phyloP scores from a whole-genome alignment of 2,888 invertebrate species.

The Adelognathus sp. region DNA sequence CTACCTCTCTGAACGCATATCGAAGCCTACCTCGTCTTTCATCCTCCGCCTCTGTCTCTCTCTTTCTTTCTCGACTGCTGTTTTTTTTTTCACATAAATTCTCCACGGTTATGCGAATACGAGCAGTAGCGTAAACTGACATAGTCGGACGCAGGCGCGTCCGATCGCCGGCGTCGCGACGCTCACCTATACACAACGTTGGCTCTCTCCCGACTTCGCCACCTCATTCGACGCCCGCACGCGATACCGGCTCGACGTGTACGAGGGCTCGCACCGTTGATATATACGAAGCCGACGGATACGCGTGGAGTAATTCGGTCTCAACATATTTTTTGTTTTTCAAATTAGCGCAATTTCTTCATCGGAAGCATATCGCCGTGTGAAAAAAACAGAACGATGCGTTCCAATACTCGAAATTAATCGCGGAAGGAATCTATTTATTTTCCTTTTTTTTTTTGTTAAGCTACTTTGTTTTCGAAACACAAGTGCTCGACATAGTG shows the following conservation, averaged over 20 bases:
- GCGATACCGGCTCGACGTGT: slow-evolving; percentile 65
- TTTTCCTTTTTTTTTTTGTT: not conserved
- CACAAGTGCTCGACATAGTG: not conserved
- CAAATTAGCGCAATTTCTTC: not conserved
- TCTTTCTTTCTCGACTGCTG: not conserved
- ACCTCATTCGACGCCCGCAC: slow-evolving; percentile 70
- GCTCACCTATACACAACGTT: not conserved
- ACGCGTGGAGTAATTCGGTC: not conserved
- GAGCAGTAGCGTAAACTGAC: slow-evolving; percentile 35
- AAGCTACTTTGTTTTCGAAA: not conserved
- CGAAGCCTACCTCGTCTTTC: not conserved
- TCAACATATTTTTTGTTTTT: not conserved
- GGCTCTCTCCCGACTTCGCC: slow-evolving; percentile 3
- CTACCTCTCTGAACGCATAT: not conserved
- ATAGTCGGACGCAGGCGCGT: slow-evolving; percentile 56
- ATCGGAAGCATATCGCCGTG: too few relatives aligned
- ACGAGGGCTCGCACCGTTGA: not conserved
- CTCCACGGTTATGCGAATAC: not conserved
- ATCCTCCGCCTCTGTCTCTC: not conserved
- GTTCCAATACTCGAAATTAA: not conserved
- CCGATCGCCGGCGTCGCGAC: slow-evolving; percentile 43
- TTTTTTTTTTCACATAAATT: not conserved
- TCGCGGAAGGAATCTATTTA: too few relatives aligned
- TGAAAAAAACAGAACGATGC: not conserved
- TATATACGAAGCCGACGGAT: not conserved